Base-by-base conservation (phyloP, 2,797 vertebrate species). In the Microchirus variegatus region DNA sequence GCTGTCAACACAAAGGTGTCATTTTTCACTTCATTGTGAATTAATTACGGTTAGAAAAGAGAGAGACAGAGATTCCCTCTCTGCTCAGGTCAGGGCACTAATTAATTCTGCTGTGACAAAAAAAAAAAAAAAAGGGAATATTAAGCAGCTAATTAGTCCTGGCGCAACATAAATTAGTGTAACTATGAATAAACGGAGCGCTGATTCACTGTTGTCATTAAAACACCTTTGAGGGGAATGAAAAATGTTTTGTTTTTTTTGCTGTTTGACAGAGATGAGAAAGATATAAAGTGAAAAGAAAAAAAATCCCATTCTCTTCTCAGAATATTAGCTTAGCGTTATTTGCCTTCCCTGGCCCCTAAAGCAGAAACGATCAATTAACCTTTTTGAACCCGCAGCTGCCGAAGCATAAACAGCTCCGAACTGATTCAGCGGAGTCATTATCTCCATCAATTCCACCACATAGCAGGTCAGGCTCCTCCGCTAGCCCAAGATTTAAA, bases 141-240 rank as follows among this genome's bases (percentile, higher is more conserved):
- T 81, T 70, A 75, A 69, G 43, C 75, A 67, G 63, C 55, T 82
- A 74, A 86, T 87, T 80, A 81, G 67, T 77, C 47, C 7, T 37
- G 53, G 45, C 69, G 41, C 52, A 52, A 50, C 57, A 62, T 68
- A 68, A 71, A 80, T 62, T 68, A 80, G 22, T 15, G 6, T 49
- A 50, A 48, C 52, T 58, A 0, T 66, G 59, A 65, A 12, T 66
- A 70, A 72, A 59, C 67, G 38, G 57, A 53, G 54, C 10, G 46
- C 44, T 54, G 18, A 50, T 59, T 57, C 18, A 16, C 9, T 14
- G 53, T 14, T 44, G 44, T 40, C 52, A 8, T 47, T 38, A 16
- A 10, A 10, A 35, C 3, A 26, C 18, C 22, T 12, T 18, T 19
- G 18, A 6, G 18, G 45, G 14, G 8, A 31, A 49, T 14, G 3